Evolutionary conservation across 2,113 vertebrate genomes (phyloP).

Genomic region (Alethe diademata): DNA sequence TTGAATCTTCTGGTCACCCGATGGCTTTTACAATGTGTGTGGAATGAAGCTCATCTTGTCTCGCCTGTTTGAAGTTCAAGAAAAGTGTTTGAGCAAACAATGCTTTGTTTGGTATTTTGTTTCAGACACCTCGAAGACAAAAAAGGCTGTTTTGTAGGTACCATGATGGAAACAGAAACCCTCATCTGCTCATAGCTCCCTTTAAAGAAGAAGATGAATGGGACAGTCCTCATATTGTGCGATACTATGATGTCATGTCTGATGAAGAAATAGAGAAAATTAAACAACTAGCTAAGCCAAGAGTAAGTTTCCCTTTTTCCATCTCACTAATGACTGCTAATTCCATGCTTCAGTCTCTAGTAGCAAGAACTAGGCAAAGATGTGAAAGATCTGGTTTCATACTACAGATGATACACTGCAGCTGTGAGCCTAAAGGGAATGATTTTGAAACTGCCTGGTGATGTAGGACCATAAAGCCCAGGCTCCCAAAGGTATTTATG

Average conservation of each 20-base stretch:
- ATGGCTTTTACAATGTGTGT: neutral
- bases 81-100: neutral
- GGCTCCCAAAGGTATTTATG: neutral
- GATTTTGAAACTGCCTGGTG: neutral
- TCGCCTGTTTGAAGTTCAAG: neutral
- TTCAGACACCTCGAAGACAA: constrained; percentile 81
- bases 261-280: constrained; percentile 90
- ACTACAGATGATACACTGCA: neutral
- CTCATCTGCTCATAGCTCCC: constrained; percentile 89
- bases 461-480: neutral
- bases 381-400: neutral
- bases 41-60: neutral
- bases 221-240: constrained; percentile 93
- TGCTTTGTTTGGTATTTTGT: neutral
- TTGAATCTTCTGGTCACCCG: neutral
- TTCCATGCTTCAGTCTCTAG: neutral
- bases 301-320: constrained; percentile 73
- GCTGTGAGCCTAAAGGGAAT: neutral
- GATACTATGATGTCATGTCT: constrained; percentile 87
- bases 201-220: constrained; percentile 95
- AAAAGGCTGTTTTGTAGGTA: constrained; percentile 93
- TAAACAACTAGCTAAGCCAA: constrained; percentile 92
- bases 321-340: neutral
- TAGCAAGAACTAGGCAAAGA: neutral
- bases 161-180: constrained; percentile 81